A percentile compares a stretch with the other conserved stretches of the same genome.
These are phyloP conservation scores for Cepaea nemoralis DNA, from an alignment of 1,140 invertebrate genomes.

Conservation along the genomic window DNA sequence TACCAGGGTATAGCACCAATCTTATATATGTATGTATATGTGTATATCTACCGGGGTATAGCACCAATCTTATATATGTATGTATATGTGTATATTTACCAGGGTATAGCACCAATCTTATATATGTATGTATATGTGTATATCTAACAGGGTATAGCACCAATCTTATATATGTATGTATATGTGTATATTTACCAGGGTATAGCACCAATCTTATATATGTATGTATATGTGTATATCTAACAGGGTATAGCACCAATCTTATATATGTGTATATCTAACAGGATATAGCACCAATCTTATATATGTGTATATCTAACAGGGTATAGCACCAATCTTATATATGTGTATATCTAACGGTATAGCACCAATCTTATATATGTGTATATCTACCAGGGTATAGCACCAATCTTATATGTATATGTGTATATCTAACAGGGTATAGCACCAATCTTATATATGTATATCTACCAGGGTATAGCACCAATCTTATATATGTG, in stretches of 20 bases:
- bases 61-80: slow-evolving; percentile 90
- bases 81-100: too few species aligned
- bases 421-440: too few species aligned
- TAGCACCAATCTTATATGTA: slow-evolving; percentile 90
- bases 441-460: not conserved
- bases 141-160: slow-evolving; percentile 84
- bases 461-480: slow-evolving; percentile 82
- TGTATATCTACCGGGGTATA: slow-evolving; percentile 80
- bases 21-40: too few species aligned
- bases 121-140: not conserved
- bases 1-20: not conserved
- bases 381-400: slow-evolving; percentile 77
- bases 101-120: not conserved
- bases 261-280: too few species aligned
- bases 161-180: too few species aligned
- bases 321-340: slow-evolving; percentile 92
- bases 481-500: slow-evolving; percentile 90
- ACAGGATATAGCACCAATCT: not conserved
- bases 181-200: too few species aligned
- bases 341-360: too few species aligned
- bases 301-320: slow-evolving; percentile 39
- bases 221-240: not conserved
- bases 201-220: not conserved
- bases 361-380: not conserved
- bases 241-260: slow-evolving; percentile 89